Base-by-base conservation (phyloP, 2,888 invertebrate genomes). In the Yponomeuta sedellus region DNA sequence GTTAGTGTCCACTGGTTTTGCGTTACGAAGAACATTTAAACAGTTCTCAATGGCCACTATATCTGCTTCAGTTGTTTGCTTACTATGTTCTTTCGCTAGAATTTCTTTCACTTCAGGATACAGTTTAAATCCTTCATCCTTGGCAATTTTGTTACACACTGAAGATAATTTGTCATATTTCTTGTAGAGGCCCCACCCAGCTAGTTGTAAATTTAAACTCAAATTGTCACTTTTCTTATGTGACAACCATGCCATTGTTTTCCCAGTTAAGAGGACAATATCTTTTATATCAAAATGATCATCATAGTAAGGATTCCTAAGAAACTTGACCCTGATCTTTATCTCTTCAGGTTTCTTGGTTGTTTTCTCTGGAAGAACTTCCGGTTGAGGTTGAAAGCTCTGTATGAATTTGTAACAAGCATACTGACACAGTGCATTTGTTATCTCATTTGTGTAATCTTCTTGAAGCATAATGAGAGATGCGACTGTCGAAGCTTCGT, bases 261-360 rank as follows among this genome's bases (percentile, higher is more conserved):
- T 98, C 0, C 98, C 98, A 64, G 96, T 92, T 58, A 97, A 86
- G 76, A 94, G 92, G 34, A 92, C 81, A 8, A 94, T 93, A 71
- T 96, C 94, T 68, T 84, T 92, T 22, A 98, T 91, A 84, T 97
- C 97, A 87, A 97, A 97, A 82, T 98, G 98, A 77, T 97, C 96
- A 88, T 98, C 98, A 85, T 95, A 95, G 79, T 92, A 96, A 0
- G 95, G 94, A 79, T 97, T 97, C 74, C 96, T 92, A 57, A 99
- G 77, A 79, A 92, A 98, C 67, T 92, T 92, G 0, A 98, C 94
- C 72, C 97, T 92, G 10, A 97, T 92, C 86, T 95, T 95, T 28
- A 94, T 86, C 86, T 94, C 93, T 75, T 94, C 94, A n/a, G 86
- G 86, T 69, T 92, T 91, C 68, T 80, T 82, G 67, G 76, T 81